These are phyloP conservation scores for Zele albiditarsus DNA, from an alignment of 2,888 invertebrate genomes.

Conservation along the genomic window DNA sequence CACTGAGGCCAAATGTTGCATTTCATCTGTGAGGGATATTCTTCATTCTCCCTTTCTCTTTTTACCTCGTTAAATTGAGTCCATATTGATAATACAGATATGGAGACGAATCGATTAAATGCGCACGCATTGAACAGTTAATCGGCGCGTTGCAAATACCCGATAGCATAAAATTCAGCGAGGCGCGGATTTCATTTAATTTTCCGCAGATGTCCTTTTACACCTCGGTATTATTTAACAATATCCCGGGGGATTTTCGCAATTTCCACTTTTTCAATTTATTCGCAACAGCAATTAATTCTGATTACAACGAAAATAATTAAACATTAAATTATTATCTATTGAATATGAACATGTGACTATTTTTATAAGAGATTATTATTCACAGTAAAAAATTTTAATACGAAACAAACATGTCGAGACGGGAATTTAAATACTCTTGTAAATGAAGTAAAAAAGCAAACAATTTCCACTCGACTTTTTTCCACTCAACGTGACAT, in stretches of 20 bases:
- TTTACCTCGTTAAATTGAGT: neutral
- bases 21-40: neutral
- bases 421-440: neutral
- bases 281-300: conserved; percentile 6
- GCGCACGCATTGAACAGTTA: conserved; percentile 41
- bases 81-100: conserved; percentile 23
- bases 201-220: conserved; percentile 49
- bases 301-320: neutral
- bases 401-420: neutral
- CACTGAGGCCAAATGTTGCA: too few relatives aligned
- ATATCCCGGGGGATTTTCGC: conserved; percentile 40
- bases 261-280: conserved; percentile 30
- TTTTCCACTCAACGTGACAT: neutral
- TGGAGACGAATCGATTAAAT: conserved; percentile 39
- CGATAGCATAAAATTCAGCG: conserved; percentile 51
- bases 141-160: conserved; percentile 46
- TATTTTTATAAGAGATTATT: neutral
- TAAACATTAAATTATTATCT: neutral
- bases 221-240: conserved; percentile 49
- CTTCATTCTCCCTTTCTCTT: neutral
- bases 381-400: neutral
- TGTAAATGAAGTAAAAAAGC: neutral
- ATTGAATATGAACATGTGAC: neutral
- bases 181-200: conserved; percentile 49
- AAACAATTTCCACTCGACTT: neutral